Evolutionary conservation across 2,113 vertebrate genomes (phyloP), one percentile per base, ranked within the genome.

Genomic region (Chitala chitala): DNA sequence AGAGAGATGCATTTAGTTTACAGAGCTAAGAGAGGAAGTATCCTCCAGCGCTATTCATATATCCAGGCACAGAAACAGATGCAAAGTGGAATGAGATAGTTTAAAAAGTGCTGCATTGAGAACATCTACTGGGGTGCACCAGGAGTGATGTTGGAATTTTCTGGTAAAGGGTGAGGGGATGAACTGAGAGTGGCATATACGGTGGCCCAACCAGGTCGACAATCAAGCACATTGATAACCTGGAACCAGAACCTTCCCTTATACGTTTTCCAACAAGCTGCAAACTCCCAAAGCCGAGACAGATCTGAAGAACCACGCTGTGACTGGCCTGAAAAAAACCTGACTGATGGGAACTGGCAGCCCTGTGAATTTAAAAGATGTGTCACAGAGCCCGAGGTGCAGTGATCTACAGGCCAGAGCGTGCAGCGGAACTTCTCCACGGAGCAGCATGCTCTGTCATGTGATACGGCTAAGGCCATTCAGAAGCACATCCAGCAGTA

Each of bases 31-130:
- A 84, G 78, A 81, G 75, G 42, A 68, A 74, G 48, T 75, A 78
- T 77, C 70, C 36, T 55, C 54, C 64, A 59, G 77, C 10, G 76
- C n/a, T 13, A 76, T 75, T 75, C 22, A 65, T 26, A 48, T 26
- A 80, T 83, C 87, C 87, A 87, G 89, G 87, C 86, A 88, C 87
- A 84, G 79, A 85, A 79, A 86, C 78, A 69, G 61, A 78, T 79
- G 74, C 48, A 22, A 71, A 74, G 44, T 76, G 79, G n/a, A 61
- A 78, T 54, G 81, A 59, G 40, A 76, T 55, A 42, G 54, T 78
- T 77, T 74, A 22, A 20, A 82, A 80, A 79, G 71, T 72, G 72
- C 79, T 56, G 65, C 73, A 44, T 69, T 73, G 80, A 77, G 77
- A 83, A 84, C 72, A 55, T 73, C 42, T 71, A 77, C 61, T 63